phyloP scores from a whole-genome alignment of 2,113 vertebrate species.

The Siniperca knerii region DNA sequence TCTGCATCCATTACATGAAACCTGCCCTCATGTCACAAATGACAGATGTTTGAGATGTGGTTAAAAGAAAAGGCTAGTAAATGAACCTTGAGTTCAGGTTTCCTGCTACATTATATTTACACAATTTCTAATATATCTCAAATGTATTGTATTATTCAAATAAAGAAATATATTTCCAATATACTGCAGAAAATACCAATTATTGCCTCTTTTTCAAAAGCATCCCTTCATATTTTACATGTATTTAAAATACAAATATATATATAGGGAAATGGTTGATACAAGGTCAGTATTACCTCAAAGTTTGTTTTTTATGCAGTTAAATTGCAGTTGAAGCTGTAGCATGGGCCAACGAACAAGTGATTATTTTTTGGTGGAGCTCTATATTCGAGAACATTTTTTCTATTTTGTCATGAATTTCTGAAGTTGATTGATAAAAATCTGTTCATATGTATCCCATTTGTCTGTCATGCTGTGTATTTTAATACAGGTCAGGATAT shows the following conservation, averaged over 20 bases:
- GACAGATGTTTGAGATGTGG: background rate
- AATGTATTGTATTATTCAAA: too few species aligned
- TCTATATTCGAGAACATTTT: background rate
- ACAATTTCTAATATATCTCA: too few species aligned
- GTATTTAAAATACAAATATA: background rate
- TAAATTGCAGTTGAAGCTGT: background rate
- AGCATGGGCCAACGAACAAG: too few species aligned
- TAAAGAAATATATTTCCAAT: too few species aligned
- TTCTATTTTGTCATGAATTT: too few species aligned
- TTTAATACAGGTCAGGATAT: background rate
- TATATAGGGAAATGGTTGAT: background rate
- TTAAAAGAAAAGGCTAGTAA: background rate
- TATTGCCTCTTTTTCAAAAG: too few species aligned
- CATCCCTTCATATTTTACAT: too few species aligned
- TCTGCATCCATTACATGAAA: background rate
- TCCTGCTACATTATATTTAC: too few species aligned
- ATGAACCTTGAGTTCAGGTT: too few species aligned
- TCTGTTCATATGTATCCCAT: too few species aligned
- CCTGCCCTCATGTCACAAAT: background rate
- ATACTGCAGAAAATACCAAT: too few species aligned
- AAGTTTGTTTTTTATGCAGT: background rate
- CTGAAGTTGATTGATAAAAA: background rate
- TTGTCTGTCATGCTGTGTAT: background rate
- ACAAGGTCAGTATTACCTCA: too few species aligned
- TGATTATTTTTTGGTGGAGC: background rate